Base-by-base conservation (phyloP, 2,797 vertebrate species). In the Propithecus deckenii region DNA sequence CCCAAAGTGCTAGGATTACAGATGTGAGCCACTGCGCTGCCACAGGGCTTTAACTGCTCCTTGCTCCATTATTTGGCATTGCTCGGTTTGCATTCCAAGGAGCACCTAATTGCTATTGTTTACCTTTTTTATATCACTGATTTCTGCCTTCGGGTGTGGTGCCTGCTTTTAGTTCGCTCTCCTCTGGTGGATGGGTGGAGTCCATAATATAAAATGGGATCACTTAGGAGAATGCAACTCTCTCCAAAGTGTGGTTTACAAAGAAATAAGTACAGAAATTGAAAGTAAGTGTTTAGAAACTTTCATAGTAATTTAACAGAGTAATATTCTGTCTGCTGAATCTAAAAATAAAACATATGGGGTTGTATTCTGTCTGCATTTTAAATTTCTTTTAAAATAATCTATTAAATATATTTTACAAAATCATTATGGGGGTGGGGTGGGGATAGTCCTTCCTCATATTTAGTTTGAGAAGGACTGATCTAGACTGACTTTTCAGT, bases 201-300 rank as follows among this genome's bases (percentile, higher is more conserved):
- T 79, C 18, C 48, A 25, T 30, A 81, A 52, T 94, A 35, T 11
- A 32, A 67, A 78, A 86, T 9, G 7, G 78, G 74, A 35, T n/a
- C 43, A 61, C 50, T 52, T 67, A 23, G 30, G 76, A 93, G n/a
- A 78, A 7, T 72, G 7, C 1, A 55, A 61, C 32, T 69, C 43
- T 94, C 50, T 89, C n/a, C 43, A 35, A 75, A 88, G n/a, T 18
- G 6, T 69, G 38, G 48, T 85, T 95, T 87, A 92, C 50, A 87
- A 92, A 91, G 38, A 95, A 90, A 15, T 90, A 86, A 92, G 28
- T 83, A 74, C 10, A 94, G 61, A 75, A 95, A 84, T 95, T 81
- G 18, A 91, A 96, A 91, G 22, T 90, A 74, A 88, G 63, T 95
- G 28, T 75, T 91, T 61, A 86, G 75, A 83, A 95, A 89, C 32